These are phyloP conservation scores for Cylloceria caligata DNA, from an alignment of 2,888 invertebrate genomes.

Conservation along the genomic window DNA sequence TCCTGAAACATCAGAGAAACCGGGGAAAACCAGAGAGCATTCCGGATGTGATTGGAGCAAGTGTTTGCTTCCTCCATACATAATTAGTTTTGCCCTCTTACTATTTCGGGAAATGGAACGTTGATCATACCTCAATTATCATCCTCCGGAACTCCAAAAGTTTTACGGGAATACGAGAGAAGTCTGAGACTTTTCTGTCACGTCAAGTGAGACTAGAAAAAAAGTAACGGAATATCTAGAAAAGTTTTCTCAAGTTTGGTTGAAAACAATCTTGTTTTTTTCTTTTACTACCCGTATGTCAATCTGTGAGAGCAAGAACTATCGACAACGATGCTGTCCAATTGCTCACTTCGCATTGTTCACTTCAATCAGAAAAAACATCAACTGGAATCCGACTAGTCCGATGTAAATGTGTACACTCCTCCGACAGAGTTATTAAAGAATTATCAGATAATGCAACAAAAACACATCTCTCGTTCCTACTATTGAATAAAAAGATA, in stretches of 20 bases:
- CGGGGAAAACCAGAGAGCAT: too few relatives aligned
- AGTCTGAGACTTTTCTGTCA: conserved; percentile 19
- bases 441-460: conserved; percentile 14
- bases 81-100: background rate
- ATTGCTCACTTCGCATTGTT: too few relatives aligned
- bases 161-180: background rate
- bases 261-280: conserved; percentile 53
- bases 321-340: conserved; percentile 19
- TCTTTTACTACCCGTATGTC: conserved; percentile 1
- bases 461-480: conserved; percentile 11
- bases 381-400: conserved; percentile 18
- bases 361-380: conserved; percentile 7
- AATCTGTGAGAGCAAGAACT: background rate
- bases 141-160: background rate
- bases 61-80: background rate
- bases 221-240: background rate
- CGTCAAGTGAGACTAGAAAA: conserved; percentile 11
- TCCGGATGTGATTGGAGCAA: too few relatives aligned
- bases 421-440: background rate
- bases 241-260: conserved; percentile 19
- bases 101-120: conserved; percentile 7
- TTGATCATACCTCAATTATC: background rate
- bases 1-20: background rate
- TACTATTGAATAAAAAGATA: background rate
- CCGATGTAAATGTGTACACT: conserved; percentile 1